Conservation (phyloP, 2,113 vertebrate species). For the Chionodraco myersi region DNA sequence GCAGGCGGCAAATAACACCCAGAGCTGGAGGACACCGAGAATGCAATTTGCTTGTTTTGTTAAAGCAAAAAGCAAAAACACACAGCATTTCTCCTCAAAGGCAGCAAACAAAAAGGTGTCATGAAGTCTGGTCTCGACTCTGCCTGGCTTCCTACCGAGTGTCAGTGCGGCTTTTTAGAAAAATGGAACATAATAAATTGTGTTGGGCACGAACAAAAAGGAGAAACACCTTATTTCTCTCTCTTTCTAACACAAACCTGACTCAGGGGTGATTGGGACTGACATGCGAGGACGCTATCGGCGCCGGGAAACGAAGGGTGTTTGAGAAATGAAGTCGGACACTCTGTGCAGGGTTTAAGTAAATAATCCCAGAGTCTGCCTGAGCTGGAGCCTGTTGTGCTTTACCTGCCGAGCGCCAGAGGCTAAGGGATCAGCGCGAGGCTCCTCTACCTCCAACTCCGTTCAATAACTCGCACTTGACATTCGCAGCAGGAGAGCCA, state of each 20-base stretch:
- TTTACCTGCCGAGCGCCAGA: constrained; percentile 53
- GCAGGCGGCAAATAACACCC: constrained; percentile 51
- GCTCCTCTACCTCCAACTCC: constrained; percentile 37
- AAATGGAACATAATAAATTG: constrained; percentile 56
- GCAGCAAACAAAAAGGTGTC: constrained; percentile 44
- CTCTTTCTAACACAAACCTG: not conserved
- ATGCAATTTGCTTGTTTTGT: constrained; percentile 70
- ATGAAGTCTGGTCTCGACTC: constrained; percentile 32
- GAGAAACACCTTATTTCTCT: not conserved
- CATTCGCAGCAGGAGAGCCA: constrained; percentile 54
- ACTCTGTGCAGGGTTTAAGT: constrained; percentile 62
- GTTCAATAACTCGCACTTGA: constrained; percentile 63
- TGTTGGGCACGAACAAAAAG: constrained; percentile 23
- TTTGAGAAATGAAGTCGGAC: constrained; percentile 70
- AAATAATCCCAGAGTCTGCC: constrained; percentile 72
- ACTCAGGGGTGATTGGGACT: constrained; percentile 51
- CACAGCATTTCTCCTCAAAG: constrained; percentile 33
- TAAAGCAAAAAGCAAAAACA: constrained; percentile 60
- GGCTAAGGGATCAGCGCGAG: constrained; percentile 55
- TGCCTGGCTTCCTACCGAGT: constrained; percentile 20
- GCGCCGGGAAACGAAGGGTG: constrained; percentile 51
- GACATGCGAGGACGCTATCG: constrained; percentile 31
- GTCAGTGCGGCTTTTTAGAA: constrained; percentile 18
- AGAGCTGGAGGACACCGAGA: constrained; percentile 57
- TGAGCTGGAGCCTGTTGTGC: constrained; percentile 62